These are phyloP conservation scores for Resseliella maxima DNA, from an alignment of 2,888 invertebrate genomes.

Conservation along the genomic window DNA sequence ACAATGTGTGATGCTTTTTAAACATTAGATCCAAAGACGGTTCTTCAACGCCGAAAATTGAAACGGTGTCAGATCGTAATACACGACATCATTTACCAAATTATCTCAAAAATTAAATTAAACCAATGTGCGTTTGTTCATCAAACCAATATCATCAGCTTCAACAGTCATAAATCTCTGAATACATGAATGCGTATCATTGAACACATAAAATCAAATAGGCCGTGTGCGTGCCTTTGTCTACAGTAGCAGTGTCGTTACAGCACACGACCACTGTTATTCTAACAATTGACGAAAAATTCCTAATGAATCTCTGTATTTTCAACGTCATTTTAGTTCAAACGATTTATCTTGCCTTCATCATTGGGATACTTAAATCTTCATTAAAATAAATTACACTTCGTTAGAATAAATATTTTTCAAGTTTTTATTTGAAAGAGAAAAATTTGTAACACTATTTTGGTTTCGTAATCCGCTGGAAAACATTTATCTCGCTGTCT, in stretches of 20 bases:
- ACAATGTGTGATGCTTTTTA: neutral
- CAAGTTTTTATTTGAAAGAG: neutral
- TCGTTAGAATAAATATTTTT: neutral
- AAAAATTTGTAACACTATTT: neutral
- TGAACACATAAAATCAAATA: neutral
- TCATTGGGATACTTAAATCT: slow-evolving; percentile 35
- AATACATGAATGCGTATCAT: slow-evolving; percentile 9
- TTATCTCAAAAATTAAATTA: slow-evolving; percentile 38
- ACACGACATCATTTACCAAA: slow-evolving; percentile 42
- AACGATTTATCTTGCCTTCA: slow-evolving; percentile 30
- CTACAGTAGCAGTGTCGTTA: neutral
- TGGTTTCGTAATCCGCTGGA: neutral
- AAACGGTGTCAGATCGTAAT: neutral
- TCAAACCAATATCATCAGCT: slow-evolving; percentile 25
- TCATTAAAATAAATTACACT: slow-evolving; percentile 9
- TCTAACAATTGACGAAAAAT: slow-evolving; percentile 7
- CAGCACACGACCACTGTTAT: slow-evolving; percentile 20
- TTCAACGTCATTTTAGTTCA: neutral
- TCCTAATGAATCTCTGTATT: slow-evolving; percentile 8
- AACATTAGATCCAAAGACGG: neutral
- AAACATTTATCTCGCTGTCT: too few species aligned
- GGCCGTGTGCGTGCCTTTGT: neutral
- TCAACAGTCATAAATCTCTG: slow-evolving; percentile 44
- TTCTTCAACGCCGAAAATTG: neutral
- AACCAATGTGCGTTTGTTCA: slow-evolving; percentile 19